phyloP scores from a whole-genome alignment of 2,113 vertebrate species.

The Myotis lucifugus region DNA sequence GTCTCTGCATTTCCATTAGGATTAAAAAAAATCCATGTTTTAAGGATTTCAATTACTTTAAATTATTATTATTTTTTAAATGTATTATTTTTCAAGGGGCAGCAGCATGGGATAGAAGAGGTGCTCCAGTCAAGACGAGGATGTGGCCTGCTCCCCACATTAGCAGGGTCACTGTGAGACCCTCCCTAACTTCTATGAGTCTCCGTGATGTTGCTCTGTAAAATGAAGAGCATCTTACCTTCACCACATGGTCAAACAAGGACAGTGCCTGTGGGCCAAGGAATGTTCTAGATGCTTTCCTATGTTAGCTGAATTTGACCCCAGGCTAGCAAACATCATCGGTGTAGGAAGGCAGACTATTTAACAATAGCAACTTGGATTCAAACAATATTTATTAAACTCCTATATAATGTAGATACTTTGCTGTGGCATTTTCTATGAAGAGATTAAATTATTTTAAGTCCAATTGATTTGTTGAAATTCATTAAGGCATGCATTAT shows the following conservation, averaged over 20 bases:
- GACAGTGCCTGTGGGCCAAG: background rate
- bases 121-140: background rate
- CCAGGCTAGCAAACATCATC: background rate
- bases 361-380: background rate
- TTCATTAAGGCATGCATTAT: background rate
- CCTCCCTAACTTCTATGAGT: rapidly evolving
- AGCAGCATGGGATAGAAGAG: background rate
- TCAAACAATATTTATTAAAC: background rate
- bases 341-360: background rate
- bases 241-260: rapidly evolving
- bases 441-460: slow-evolving; percentile 44
- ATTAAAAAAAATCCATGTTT: background rate
- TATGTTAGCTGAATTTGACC: background rate
- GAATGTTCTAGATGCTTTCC: background rate
- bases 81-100: background rate
- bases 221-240: rapidly evolving
- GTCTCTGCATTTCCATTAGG: slow-evolving; percentile 39
- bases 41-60: slow-evolving; percentile 34
- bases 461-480: slow-evolving; percentile 54
- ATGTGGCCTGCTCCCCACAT: rapidly evolving
- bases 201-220: background rate
- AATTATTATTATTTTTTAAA: background rate
- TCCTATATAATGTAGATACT: background rate
- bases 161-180: rapidly evolving
- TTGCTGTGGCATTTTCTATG: background rate